These are phyloP conservation scores for Eucidaris tribuloides DNA, from an alignment of 35 echinoderm and acorn worm species.

Conservation along the genomic window DNA sequence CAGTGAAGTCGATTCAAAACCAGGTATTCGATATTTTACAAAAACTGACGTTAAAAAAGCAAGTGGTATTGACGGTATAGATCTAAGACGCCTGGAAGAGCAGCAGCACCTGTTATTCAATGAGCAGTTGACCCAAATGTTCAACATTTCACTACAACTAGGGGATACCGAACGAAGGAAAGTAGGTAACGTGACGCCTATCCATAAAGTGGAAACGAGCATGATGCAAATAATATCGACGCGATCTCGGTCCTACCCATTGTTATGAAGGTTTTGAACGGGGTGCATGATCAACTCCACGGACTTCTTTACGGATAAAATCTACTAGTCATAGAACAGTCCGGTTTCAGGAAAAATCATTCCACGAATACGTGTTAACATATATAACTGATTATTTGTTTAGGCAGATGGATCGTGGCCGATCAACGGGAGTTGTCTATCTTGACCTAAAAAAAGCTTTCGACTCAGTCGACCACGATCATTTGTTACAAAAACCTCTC, in stretches of 20 bases:
- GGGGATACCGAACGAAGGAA: constrained; percentile 15
- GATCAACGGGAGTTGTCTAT: too few species aligned
- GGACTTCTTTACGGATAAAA: background rate
- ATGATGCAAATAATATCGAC: constrained; percentile 5
- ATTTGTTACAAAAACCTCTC: too few species aligned
- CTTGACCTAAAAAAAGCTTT: too few species aligned
- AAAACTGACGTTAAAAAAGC: constrained; percentile 13
- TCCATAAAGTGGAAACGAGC: constrained; percentile 17
- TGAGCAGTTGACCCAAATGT: constrained; percentile 1
- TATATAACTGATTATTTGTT: too few species aligned
- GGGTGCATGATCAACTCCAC: constrained; percentile 32
- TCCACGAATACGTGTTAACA: too few species aligned
- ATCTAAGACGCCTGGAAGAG: constrained; percentile 5
- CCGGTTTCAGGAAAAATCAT: constrained; percentile 22
- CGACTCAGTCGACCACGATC: too few species aligned
- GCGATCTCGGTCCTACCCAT: constrained; percentile 36
- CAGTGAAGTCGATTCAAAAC: background rate
- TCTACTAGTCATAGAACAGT: constrained; percentile 15
- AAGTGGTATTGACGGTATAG: constrained; percentile 17
- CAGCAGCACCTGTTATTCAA: constrained; percentile 14
- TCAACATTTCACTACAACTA: constrained; percentile 1
- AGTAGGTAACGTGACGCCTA: constrained; percentile 13
- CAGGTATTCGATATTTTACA: background rate
- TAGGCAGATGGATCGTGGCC: too few species aligned
- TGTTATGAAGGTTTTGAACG: constrained; percentile 47